phyloP scores from a whole-genome alignment of 2,113 vertebrate genomes.

The Cranoglanis bouderius region DNA sequence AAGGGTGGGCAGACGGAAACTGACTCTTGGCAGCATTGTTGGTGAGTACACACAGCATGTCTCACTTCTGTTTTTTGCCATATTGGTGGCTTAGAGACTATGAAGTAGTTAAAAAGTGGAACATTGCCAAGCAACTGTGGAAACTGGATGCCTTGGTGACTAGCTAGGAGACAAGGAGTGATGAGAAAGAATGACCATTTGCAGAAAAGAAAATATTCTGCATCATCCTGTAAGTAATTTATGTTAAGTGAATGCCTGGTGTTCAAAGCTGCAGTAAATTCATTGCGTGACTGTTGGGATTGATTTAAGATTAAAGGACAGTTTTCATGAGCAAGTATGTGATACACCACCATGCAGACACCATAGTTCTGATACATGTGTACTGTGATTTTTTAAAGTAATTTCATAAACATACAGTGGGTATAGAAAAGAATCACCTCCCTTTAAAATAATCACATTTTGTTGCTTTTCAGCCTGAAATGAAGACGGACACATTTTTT shows the following conservation, averaged over 20 bases:
- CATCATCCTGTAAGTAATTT: not conserved
- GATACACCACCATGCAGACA: not conserved
- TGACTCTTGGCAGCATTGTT: slow-evolving; percentile 86
- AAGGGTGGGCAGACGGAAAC: slow-evolving; percentile 88
- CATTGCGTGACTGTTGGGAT: not conserved
- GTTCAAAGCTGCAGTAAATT: not conserved
- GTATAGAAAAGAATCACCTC: too few relatives aligned
- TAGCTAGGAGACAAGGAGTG: slow-evolving; percentile 8
- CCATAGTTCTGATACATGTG: not conserved
- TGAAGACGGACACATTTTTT: too few relatives aligned
- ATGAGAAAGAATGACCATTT: not conserved
- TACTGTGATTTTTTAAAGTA: not conserved
- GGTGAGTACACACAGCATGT: slow-evolving; percentile 71
- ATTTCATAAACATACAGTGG: not conserved
- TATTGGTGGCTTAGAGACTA: not conserved
- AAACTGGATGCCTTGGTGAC: not conserved
- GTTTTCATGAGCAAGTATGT: not conserved
- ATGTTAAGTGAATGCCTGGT: not conserved
- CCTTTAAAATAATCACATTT: too few relatives aligned
- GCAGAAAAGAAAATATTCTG: not conserved
- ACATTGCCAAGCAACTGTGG: slow-evolving; percentile 20
- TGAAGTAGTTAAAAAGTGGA: not conserved
- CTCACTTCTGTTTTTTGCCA: not conserved
- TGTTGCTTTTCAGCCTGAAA: too few relatives aligned
- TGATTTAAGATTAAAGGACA: not conserved